These are phyloP conservation scores for Colletes latitarsis DNA, from an alignment of 1,140 invertebrate genomes.

Conservation along the genomic window DNA sequence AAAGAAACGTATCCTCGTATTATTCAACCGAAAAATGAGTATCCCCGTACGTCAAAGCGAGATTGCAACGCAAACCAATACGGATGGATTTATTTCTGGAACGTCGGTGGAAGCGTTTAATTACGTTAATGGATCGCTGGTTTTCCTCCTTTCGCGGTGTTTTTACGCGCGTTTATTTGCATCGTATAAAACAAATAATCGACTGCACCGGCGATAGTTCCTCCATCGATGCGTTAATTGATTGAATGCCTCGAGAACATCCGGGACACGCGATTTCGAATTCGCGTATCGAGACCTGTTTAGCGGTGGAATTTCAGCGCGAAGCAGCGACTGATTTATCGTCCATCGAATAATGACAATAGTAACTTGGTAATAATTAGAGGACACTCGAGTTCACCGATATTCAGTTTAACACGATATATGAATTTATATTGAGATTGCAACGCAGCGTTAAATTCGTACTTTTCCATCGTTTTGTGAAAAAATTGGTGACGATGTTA, in stretches of 20 bases:
- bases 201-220: background rate
- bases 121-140: conserved; percentile 39
- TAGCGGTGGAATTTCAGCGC: background rate
- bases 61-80: conserved; percentile 3
- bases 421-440: background rate
- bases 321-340: background rate
- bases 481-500: too few relatives aligned
- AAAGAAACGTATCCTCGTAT: background rate
- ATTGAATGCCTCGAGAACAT: background rate
- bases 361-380: background rate
- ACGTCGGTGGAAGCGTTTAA: conserved; percentile 11
- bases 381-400: background rate
- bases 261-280: background rate
- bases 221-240: background rate
- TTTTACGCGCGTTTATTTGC: conserved; percentile 5
- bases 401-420: background rate
- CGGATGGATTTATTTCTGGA: conserved; percentile 16
- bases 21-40: conserved; percentile 2
- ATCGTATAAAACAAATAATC: background rate
- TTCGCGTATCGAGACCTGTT: background rate
- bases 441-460: too few relatives aligned
- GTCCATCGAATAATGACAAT: background rate
- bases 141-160: background rate
- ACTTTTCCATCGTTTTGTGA: too few relatives aligned
- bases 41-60: background rate